Evolutionary conservation across 2,797 vertebrate genomes (phyloP).

Genomic region (Lindbergichthys nudifrons): DNA sequence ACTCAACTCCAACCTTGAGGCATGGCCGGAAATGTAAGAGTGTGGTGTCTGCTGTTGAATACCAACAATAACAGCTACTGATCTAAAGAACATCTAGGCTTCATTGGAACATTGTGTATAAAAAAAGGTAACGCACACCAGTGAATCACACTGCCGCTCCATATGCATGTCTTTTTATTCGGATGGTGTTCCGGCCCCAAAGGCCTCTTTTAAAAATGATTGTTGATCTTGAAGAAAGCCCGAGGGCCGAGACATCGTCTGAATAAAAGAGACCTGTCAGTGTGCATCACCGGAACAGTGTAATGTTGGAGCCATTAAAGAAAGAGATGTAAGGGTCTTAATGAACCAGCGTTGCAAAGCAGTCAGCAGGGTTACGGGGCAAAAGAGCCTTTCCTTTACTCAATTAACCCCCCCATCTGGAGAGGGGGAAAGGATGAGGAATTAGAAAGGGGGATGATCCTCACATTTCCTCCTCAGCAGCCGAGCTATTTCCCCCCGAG

Average conservation of each 20-base stretch:
- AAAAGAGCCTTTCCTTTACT: conserved; percentile 70
- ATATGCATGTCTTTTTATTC: too few relatives aligned
- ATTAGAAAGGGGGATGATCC: conserved; percentile 69
- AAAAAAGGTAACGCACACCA: too few relatives aligned
- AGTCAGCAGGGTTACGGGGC: conserved; percentile 66
- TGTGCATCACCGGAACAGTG: conserved; percentile 34
- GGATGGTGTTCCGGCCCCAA: too few relatives aligned
- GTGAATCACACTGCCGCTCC: too few relatives aligned
- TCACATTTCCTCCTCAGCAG: conserved; percentile 64
- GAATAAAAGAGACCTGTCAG: too few relatives aligned
- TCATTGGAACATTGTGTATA: conserved; percentile 29
- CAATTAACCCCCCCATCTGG: conserved; percentile 84
- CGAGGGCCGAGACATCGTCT: too few relatives aligned
- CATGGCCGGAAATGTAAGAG: conserved; percentile 29
- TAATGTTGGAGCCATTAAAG: conserved; percentile 59
- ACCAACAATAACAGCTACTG: conserved; percentile 23
- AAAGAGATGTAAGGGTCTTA: conserved; percentile 47
- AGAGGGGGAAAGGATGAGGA: conserved; percentile 56
- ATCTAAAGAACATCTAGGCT: conserved; percentile 36
- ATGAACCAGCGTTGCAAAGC: conserved; percentile 61
- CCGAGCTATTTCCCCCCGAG: conserved; percentile 54
- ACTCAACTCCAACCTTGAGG: conserved; percentile 15
- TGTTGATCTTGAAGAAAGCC: too few relatives aligned
- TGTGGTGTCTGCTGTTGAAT: conserved; percentile 33
- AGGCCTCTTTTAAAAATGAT: too few relatives aligned